These are phyloP conservation scores for Eudemis profundana DNA, from an alignment of 2,888 invertebrate species.

Conservation along the genomic window DNA sequence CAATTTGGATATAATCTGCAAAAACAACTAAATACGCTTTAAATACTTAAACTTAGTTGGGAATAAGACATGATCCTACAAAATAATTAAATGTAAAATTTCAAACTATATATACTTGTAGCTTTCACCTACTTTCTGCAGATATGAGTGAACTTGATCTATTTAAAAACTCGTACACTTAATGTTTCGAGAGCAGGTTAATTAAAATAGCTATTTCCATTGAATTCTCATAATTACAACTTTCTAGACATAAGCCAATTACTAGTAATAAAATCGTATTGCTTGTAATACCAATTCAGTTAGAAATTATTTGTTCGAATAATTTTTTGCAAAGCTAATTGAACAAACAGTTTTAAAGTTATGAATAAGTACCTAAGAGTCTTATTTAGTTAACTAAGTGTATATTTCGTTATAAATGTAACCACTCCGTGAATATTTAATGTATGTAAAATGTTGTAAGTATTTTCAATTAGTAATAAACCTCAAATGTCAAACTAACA, in stretches of 20 bases:
- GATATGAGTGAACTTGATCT: too few relatives aligned
- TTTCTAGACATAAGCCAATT: conserved; percentile 5
- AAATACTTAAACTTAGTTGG: too few relatives aligned
- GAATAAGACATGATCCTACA: too few relatives aligned
- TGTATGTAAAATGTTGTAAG: background rate
- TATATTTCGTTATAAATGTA: background rate
- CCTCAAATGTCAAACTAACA: background rate
- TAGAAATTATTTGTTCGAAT: background rate
- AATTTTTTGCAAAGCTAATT: background rate
- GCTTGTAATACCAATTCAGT: background rate
- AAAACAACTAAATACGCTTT: too few relatives aligned
- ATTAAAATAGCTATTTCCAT: background rate
- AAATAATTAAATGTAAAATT: too few relatives aligned
- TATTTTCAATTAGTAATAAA: conserved; percentile 9
- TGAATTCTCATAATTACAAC: background rate
- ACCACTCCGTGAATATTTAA: background rate
- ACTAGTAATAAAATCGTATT: background rate
- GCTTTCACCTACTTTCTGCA: too few relatives aligned
- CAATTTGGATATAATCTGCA: too few relatives aligned
- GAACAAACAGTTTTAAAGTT: background rate
- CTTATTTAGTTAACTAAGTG: background rate
- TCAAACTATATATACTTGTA: too few relatives aligned
- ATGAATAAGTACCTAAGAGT: background rate
- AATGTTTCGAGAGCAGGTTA: background rate
- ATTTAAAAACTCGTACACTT: too few relatives aligned